Conservation (phyloP, 2,888 invertebrate genomes). For the Palloptera scutellata region DNA sequence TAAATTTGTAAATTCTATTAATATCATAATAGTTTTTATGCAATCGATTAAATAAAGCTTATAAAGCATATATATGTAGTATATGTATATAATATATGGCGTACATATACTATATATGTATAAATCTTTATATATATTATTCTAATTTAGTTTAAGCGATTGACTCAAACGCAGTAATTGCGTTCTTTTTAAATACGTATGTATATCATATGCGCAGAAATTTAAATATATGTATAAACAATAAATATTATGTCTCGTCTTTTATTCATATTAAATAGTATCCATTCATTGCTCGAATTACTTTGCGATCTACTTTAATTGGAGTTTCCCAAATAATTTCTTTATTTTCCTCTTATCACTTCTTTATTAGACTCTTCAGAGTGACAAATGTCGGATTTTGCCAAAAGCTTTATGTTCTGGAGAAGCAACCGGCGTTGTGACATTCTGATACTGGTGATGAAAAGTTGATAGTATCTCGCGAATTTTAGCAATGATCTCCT, state of each 20-base stretch:
- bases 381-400: neutral
- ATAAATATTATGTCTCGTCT: neutral
- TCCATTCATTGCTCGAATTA: neutral
- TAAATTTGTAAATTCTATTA: too few species aligned
- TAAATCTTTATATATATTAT: neutral
- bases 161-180: neutral
- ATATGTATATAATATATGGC: neutral
- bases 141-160: conserved; percentile 1
- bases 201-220: neutral
- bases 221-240: conserved; percentile 1
- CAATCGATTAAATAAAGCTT: conserved; percentile 55
- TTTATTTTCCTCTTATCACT: neutral
- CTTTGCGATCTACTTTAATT: neutral
- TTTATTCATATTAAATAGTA: neutral
- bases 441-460: conserved; percentile 67
- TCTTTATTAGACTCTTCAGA: neutral
- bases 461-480: conserved; percentile 80
- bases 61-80: conserved; percentile 5
- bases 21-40: conserved; percentile 33
- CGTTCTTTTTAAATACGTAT: neutral
- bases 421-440: conserved; percentile 62
- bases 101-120: neutral
- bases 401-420: conserved; percentile 57
- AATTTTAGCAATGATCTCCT: conserved; percentile 86
- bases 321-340: neutral